Base-by-base conservation (phyloP, 2,888 invertebrate genomes). In the Lepidochitona cinerea region DNA sequence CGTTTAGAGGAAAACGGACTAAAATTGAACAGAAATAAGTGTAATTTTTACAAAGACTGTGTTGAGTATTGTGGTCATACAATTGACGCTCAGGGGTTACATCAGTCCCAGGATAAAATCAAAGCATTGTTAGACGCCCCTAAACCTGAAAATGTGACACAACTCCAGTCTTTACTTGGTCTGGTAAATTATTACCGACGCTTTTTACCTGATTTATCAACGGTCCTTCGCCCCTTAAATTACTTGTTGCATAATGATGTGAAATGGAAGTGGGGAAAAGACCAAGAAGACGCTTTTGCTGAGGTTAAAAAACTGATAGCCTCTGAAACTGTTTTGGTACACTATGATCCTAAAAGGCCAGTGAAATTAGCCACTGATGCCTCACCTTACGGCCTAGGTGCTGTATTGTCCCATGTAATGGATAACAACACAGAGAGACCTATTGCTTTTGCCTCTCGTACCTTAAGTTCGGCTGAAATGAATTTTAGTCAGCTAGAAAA, bases 401-500 rank as follows among this genome's bases (percentile, higher is more conserved):
- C 89, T 2, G 89, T 90, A 9, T n/a, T 82, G 33, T 77, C 78
- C 37, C 79, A 82, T 64, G 68, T 49, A 7, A 52, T 74, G 26
- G 72, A 74, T 32, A 74, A 76, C 70, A 75, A 78, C 12, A 53
- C 65, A 9, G 80, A 81, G 52, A 72, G 86, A 74, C 89, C 91
- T 5, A 90, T 91, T 37, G 82, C 85, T 2, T 91, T 89, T 74
- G 90, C 89, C 0, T 91, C 89, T 67, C 83, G 85, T 12, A 90
- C 90, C 68, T 88, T 92, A 72, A 82, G 78, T 83, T 86, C 82
- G 89, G 88, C 85, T 80, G 88, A 90, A 80, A 75, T 80, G 54
- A 82, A 84, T 29, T 90, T 90, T 79, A 84, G 86, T 36, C 88
- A 90, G 74, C 77, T 90, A n/a, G 89, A 91, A 59, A 88, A 89